Percentiles rank a stretch among this genome's conserved stretches.
These are phyloP conservation scores for Pseudomyrmex dendroicus DNA, from an alignment of 1,140 invertebrate species.

Conservation along the genomic window DNA sequence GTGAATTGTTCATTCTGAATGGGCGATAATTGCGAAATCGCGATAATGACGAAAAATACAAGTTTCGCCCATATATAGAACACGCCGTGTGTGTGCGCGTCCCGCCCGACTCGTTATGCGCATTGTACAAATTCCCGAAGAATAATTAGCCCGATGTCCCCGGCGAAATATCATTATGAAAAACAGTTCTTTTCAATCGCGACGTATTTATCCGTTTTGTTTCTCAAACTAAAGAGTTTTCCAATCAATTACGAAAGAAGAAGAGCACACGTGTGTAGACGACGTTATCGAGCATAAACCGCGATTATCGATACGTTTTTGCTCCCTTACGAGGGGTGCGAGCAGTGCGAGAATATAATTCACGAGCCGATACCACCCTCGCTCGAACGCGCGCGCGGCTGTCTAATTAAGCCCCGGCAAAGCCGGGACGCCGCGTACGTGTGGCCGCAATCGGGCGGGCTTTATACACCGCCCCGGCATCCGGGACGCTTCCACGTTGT, in stretches of 20 bases:
- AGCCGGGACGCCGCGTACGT: slow-evolving; percentile 66
- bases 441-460: slow-evolving; percentile 70
- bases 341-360: slow-evolving; percentile 23
- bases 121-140: slow-evolving; percentile 32
- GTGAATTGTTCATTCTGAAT: slow-evolving; percentile 54
- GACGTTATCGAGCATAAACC: not conserved
- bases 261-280: not conserved
- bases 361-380: slow-evolving; percentile 26
- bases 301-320: slow-evolving; percentile 5
- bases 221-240: not conserved
- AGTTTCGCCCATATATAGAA: not conserved
- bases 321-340: not conserved
- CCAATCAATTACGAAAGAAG: not conserved
- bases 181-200: not conserved
- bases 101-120: slow-evolving; percentile 26
- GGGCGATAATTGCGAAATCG: slow-evolving; percentile 41
- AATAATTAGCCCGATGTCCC: slow-evolving; percentile 33
- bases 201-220: too few species aligned
- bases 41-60: slow-evolving; percentile 53
- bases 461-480: slow-evolving; percentile 68
- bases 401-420: slow-evolving; percentile 66
- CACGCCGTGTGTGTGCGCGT: not conserved
- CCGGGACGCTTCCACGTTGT: slow-evolving; percentile 73
- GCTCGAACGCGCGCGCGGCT: slow-evolving; percentile 21
- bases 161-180: slow-evolving; percentile 2